phyloP scores from a whole-genome alignment of 1,140 invertebrate genomes.

The Bombus affinis region DNA sequence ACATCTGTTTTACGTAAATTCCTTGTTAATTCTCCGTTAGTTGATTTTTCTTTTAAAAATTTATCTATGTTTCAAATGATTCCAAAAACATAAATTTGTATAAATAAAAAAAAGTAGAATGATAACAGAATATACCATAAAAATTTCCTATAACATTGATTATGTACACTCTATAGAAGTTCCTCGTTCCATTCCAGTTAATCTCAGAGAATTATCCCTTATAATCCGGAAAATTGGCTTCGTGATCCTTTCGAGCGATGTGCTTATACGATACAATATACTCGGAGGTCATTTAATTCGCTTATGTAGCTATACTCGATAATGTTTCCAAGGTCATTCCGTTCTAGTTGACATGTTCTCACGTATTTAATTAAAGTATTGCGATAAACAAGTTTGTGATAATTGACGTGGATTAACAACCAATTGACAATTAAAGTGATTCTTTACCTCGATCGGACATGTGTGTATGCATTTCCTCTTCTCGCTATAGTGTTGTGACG shows the following conservation, averaged over 20 bases:
- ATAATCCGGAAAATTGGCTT: background rate
- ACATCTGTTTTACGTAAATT: background rate
- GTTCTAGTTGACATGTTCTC: slow-evolving; percentile 50
- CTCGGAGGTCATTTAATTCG: slow-evolving; percentile 11
- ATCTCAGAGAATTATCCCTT: background rate
- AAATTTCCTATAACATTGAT: background rate
- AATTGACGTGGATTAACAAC: slow-evolving; percentile 61
- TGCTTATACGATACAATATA: background rate
- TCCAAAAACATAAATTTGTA: rapidly evolving
- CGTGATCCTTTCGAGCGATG: background rate
- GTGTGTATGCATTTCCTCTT: slow-evolving; percentile 41
- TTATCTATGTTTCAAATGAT: background rate
- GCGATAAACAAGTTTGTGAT: slow-evolving; percentile 53
- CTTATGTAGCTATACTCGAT: slow-evolving; percentile 18
- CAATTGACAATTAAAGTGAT: slow-evolving; percentile 46
- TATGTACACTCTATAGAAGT: background rate
- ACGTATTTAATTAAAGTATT: slow-evolving; percentile 8
- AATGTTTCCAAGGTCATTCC: slow-evolving; percentile 43
- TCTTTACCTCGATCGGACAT: background rate
- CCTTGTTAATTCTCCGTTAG: background rate
- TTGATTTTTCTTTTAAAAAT: background rate
- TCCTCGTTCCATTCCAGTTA: background rate
- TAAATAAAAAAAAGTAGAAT: background rate
- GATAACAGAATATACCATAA: background rate
- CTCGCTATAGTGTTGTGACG: slow-evolving; percentile 2